These are phyloP conservation scores for Schizopygopsis pylzovi DNA, from an alignment of 2,797 vertebrate genomes.

Conservation along the genomic window DNA sequence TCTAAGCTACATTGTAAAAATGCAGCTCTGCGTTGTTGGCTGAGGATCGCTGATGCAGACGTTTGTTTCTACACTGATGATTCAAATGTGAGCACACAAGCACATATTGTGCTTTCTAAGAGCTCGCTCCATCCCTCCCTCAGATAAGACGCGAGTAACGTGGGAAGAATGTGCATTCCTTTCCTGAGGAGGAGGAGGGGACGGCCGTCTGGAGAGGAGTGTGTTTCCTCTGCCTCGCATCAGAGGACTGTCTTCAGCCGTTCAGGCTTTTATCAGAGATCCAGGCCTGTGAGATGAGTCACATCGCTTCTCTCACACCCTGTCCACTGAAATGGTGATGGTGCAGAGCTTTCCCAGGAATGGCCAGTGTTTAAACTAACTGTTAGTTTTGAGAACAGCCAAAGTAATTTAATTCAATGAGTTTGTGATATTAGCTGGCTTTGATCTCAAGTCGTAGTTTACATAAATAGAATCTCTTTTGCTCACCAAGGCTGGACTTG, in stretches of 20 bases:
- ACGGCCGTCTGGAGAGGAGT: slow-evolving; percentile 30
- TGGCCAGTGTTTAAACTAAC: neutral
- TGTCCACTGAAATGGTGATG: neutral
- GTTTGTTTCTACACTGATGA: slow-evolving; percentile 5
- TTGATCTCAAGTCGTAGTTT: neutral
- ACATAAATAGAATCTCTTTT: neutral
- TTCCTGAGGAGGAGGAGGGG: slow-evolving; percentile 34
- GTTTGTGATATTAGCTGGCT: neutral
- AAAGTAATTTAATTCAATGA: neutral
- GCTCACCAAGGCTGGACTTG: neutral
- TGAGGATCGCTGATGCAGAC: neutral
- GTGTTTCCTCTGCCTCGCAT: slow-evolving; percentile 69
- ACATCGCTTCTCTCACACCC: slow-evolving; percentile 43
- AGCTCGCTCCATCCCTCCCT: slow-evolving; percentile 54
- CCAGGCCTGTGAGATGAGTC: slow-evolving; percentile 58
- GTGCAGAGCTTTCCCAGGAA: neutral
- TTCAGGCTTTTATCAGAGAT: slow-evolving; percentile 64
- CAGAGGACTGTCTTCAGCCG: slow-evolving; percentile 62
- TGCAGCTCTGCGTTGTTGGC: slow-evolving; percentile 3
- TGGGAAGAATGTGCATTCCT: slow-evolving; percentile 62
- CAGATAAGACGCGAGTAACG: slow-evolving; percentile 49
- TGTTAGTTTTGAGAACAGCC: neutral
- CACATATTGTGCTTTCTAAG: slow-evolving; percentile 34
- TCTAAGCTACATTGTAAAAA: neutral
- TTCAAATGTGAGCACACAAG: slow-evolving; percentile 9